Evolutionary conservation across 2,888 invertebrate species (phyloP), one percentile per base, ranked within the genome.

Genomic region (Apoda limacodes): DNA sequence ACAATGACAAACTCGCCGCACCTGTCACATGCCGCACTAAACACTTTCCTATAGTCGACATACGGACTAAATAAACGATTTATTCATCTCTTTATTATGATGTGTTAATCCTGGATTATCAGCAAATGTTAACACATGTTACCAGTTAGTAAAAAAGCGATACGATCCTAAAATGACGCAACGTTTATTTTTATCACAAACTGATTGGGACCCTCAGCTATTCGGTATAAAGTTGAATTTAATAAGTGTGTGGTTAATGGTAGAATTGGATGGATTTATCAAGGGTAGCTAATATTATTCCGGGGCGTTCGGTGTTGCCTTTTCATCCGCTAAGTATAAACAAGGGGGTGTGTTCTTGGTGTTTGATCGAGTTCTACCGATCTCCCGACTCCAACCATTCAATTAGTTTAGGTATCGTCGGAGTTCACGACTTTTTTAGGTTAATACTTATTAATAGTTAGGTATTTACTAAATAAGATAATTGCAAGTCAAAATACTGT

Each of bases 121-220:
- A 70, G 70, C 74, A 76, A 80, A 80, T 78, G 76, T 80, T 78
- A 78, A 80, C 80, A 78, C 76, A 76, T 80, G 80, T 80, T 76
- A 70, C 74, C 68, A 72, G 76, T 78, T 76, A 75, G 59, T 68
- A 71, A 74, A 78, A 76, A 75, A 76, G 30, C 35, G n/a, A n/a
- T n/a, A n/a, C n/a, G n/a, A n/a, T n/a, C n/a, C n/a, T n/a, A n/a
- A n/a, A n/a, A n/a, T n/a, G n/a, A n/a, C n/a, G n/a, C n/a, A 56
- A 34, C 1, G 2, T n/a, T n/a, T n/a, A n/a, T n/a, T n/a, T n/a
- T n/a, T n/a, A n/a, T n/a, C n/a, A n/a, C n/a, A n/a, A n/a, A n/a
- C n/a, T n/a, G n/a, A n/a, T n/a, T 12, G 7, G 7, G 20, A 7
- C 20, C 9, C 9, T 7, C 9, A 7, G 20, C 20, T 19, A 7